A percentile compares a stretch with the other conserved stretches of the same genome.
phyloP scores from a whole-genome alignment of 2,888 invertebrate species.

The Acanthosoma haemorrhoidale region DNA sequence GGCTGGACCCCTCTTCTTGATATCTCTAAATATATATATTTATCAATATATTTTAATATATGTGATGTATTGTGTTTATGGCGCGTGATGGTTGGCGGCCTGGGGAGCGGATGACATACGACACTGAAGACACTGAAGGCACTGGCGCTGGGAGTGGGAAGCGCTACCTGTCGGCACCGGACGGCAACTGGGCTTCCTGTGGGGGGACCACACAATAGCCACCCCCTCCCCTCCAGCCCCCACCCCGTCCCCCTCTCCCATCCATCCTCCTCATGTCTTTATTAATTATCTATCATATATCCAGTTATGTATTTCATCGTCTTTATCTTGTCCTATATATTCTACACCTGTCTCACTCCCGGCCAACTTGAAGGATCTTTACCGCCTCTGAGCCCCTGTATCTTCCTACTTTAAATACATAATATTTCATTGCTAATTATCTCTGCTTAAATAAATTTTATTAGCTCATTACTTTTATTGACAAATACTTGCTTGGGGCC shows the following conservation, averaged over 20 bases:
- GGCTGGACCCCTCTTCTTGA: too few species aligned
- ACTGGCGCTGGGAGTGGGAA: constrained; percentile 23
- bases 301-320: constrained; percentile 41
- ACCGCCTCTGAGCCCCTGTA: too few species aligned
- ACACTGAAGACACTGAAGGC: constrained; percentile 18
- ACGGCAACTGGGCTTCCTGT: constrained; percentile 31
- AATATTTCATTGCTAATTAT: too few species aligned
- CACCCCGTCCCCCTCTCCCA: constrained; percentile 7
- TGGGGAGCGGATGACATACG: background rate
- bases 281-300: too few species aligned
- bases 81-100: too few species aligned
- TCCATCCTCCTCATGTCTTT: constrained; percentile 38
- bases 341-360: constrained; percentile 5
- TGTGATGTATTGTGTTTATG: too few species aligned
- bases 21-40: background rate
- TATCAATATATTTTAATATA: too few species aligned
- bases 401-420: too few species aligned
- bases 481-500: too few species aligned
- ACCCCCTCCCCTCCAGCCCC: constrained; percentile 19
- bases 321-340: constrained; percentile 42
- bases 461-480: too few species aligned
- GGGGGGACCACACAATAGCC: constrained; percentile 31
- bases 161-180: constrained; percentile 33
- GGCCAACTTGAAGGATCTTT: too few species aligned
- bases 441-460: too few species aligned